Evolutionary conservation across 2,113 vertebrate genomes (phyloP), one percentile per base, ranked within the genome.

Genomic region (Promerops cafer): DNA sequence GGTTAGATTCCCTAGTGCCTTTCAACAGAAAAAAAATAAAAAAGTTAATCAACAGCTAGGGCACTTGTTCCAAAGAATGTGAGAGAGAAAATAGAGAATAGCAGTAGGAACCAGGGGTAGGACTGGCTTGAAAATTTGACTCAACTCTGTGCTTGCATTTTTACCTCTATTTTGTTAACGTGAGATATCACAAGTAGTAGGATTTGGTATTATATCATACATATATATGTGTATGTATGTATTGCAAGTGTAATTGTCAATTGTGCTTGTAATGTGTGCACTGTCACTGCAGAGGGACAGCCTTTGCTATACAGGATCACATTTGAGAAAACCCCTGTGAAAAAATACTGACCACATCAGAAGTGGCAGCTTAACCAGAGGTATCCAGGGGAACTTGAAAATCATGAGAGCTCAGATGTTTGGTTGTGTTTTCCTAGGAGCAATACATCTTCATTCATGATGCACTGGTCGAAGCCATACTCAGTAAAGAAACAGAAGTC

Each of bases 401-500:
- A 66, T 53, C 37, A 56, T n/a, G 37, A 49, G 50, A 84, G 45
- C 40, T 92, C 19, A 7, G n/a, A 11, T 42, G 19, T 69, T 92
- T 94, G 57, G 7, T 59, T n/a, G 72, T 92, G n/a, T 90, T 96
- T 96, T 85, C 27, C 45, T 96, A 99, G 99, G 99, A 99, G 45
- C 99, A 99, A 61, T 99, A 99, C 37, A 96, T 99, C 85, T 99
- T 99, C 85, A 99, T 99, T 97, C 99, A 99, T 3, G 98, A 99
- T 60, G 98, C 98, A 4, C 26, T 99, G 95, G 99, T 99, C 0
- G 99, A 99, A 85, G 99, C 99, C 1, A 99, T 99, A 92, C 96
- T 98, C 79, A 98, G 98, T 70, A 98, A 98, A 72, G 99, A 99
- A 93, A 99, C 99, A 5, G 99, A 99, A 94, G 98, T 99, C 52